Conservation (phyloP, 2,888 invertebrate genomes). For the Petrolisthes manimaculis region DNA sequence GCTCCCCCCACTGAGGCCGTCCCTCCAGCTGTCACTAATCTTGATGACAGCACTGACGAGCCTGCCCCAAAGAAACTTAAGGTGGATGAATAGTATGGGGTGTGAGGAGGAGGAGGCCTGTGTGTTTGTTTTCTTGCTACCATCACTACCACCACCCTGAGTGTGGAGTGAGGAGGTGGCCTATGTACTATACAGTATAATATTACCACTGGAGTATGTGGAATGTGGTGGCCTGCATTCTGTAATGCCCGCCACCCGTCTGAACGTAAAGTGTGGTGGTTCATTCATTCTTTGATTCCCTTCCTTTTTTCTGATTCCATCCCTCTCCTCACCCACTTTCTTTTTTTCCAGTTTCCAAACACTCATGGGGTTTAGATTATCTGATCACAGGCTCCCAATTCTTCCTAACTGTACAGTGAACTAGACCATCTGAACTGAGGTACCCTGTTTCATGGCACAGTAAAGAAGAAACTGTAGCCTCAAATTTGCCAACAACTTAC, state of each 20-base stretch:
- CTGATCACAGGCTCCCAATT: no score
- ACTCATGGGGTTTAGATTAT: no score
- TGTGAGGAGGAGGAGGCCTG: slow-evolving; percentile 46
- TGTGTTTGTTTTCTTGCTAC: neutral
- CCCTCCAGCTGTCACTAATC: neutral
- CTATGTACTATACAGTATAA: slow-evolving; percentile 14
- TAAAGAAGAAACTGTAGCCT: no score
- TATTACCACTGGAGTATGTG: slow-evolving; percentile 41
- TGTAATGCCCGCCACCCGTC: slow-evolving; percentile 22
- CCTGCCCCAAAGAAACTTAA: slow-evolving; percentile 64
- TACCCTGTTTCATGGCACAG: no score
- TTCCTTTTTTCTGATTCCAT: slow-evolving; percentile 16
- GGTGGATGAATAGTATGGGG: slow-evolving; percentile 60
- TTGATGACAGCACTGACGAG: slow-evolving; percentile 55
- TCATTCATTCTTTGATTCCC: slow-evolving; percentile 22
- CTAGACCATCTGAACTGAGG: no score
- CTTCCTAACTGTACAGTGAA: no score
- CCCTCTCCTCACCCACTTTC: slow-evolving; percentile 22
- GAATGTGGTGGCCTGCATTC: slow-evolving; percentile 39
- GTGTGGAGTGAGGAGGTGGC: slow-evolving; percentile 45
- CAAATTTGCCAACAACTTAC: neutral
- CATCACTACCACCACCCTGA: slow-evolving; percentile 26
- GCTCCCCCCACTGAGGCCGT: slow-evolving; percentile 19
- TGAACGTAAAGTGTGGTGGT: slow-evolving; percentile 31
- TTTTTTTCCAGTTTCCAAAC: neutral